These are phyloP conservation scores for Synergus gifuensis DNA, from an alignment of 2,888 invertebrate genomes.

Conservation along the genomic window DNA sequence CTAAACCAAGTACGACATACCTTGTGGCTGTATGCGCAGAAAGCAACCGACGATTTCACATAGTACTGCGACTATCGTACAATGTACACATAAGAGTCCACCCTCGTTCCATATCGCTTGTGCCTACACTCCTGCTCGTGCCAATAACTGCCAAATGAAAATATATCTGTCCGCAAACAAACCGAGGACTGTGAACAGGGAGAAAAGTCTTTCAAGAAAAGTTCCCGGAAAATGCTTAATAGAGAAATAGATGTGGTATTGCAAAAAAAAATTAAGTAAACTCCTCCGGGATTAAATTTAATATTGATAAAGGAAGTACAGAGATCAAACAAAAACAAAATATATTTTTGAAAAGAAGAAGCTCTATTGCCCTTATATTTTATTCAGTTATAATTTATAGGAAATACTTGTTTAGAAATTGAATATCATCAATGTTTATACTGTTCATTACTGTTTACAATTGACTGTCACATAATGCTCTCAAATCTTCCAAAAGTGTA, in stretches of 20 bases:
- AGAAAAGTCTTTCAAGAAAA: conserved; percentile 44
- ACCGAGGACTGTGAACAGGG: conserved; percentile 62
- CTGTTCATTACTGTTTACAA: no score
- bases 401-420: no score
- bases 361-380: no score
- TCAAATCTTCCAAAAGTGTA: conserved; percentile 18
- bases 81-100: conserved; percentile 49
- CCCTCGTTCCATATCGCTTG: conserved; percentile 45
- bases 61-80: conserved; percentile 37
- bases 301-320: neutral
- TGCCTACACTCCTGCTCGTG: conserved; percentile 63
- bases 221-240: conserved; percentile 44
- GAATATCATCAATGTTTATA: no score
- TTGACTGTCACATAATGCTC: neutral
- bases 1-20: conserved; percentile 60
- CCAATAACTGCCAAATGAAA: conserved; percentile 78
- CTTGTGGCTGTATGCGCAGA: conserved; percentile 67
- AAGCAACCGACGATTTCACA: conserved; percentile 49
- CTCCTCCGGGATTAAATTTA: neutral
- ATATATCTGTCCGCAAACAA: conserved; percentile 77
- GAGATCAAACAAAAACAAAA: neutral
- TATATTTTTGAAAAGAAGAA: neutral
- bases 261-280: conserved; percentile 44
- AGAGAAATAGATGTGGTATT: conserved; percentile 49
- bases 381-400: no score